These are phyloP conservation scores for Phengaris arion DNA, from an alignment of 2,888 invertebrate genomes.

Conservation along the genomic window DNA sequence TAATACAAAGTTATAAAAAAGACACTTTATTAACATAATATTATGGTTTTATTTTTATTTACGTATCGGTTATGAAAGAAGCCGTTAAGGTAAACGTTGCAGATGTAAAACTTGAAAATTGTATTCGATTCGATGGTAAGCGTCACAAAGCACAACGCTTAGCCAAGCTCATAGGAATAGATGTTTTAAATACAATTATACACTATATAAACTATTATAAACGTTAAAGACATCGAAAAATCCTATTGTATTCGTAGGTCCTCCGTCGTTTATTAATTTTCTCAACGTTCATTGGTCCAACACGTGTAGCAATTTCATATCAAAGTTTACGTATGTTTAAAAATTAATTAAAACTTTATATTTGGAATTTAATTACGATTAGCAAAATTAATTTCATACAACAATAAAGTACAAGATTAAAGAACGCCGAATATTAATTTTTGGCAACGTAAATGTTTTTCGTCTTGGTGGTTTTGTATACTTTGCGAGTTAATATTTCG, in stretches of 20 bases:
- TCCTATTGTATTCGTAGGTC: background rate
- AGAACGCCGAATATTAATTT: constrained; percentile 28
- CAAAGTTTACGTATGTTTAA: constrained; percentile 38
- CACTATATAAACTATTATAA: no score
- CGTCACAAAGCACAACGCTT: no score
- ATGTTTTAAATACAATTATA: no score
- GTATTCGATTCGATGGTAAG: no score
- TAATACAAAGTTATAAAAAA: no score
- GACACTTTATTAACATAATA: no score
- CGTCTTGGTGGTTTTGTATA: constrained; percentile 13
- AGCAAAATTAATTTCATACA: constrained; percentile 26
- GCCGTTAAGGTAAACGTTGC: no score
- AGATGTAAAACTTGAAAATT: no score
- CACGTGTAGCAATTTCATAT: constrained; percentile 43
- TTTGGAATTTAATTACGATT: constrained; percentile 32
- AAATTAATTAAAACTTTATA: constrained; percentile 52
- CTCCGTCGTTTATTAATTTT: constrained; percentile 30
- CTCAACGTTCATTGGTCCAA: constrained; percentile 54
- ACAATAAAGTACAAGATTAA: constrained; percentile 29
- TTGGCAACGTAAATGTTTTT: constrained; percentile 25
- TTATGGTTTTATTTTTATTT: no score
- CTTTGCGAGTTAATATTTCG: background rate
- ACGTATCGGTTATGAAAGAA: no score
- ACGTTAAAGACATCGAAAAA: no score
- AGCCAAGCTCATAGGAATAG: no score